Base-by-base conservation (phyloP, 2,888 invertebrate genomes). In the Rapana venosa region DNA sequence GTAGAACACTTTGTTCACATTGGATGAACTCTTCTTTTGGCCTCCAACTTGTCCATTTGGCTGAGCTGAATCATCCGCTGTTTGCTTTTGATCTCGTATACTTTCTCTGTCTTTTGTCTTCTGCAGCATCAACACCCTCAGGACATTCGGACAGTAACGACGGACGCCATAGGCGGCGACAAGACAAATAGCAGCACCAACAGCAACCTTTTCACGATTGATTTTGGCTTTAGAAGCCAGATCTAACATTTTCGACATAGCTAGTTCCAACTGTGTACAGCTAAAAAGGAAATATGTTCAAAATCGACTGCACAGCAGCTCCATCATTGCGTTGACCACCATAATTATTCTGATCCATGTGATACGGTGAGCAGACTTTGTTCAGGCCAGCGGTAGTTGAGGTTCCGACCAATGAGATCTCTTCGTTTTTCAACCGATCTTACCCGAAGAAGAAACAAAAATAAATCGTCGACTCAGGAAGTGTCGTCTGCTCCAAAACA, bases 1-100 rank as follows among this genome's bases (percentile, higher is more conserved):
- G 96, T 96, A 95, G 93, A 97, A 97, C n/a, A 95, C 94, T 91
- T 94, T 95, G 93, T 97, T 96, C 26, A 97, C 95, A n/a, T 95
- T 94, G 26, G 95, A 95, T 30, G 91, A 91, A 26, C 91, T 61
- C 90, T 93, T 93, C 32, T 91, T 92, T 35, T 90, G 87, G 36
- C 87, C 85, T 22, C 90, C 84, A 84, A 87, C 77, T 20, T 91
- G 32, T 77, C 90, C 86, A 32, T 88, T 88, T 83, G 88, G 22
- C 11, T 56, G 32, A 70, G 85, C 70, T 85, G 79, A 32, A 84
- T 91, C 61, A 85, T 88, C 87, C 87, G 90, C 84, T 20, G 87
- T 22, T 22, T 30, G 36, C 85, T 36, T 91, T 85, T 88, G 56
- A 36, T 86, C 36, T 84, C 20, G 47, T 85, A 90, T n/a, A 61